Percentiles rank a stretch among this genome's conserved stretches.
Evolutionary conservation across 2,113 vertebrate species (phyloP).

Genomic region (Sebastes fasciatus): DNA sequence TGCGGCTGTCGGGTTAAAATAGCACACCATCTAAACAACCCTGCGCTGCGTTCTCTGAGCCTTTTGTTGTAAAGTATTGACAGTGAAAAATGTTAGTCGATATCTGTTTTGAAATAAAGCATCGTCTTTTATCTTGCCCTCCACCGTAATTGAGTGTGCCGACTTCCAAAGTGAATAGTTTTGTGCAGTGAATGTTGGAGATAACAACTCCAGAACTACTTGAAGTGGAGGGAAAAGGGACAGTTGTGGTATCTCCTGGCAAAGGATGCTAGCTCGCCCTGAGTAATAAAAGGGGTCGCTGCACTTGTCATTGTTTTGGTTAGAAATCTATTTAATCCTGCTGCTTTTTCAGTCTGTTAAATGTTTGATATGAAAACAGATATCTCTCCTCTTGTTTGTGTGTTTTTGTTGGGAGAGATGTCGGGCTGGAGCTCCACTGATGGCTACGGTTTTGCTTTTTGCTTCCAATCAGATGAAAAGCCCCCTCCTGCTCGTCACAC

Average conservation of each 20-base stretch:
- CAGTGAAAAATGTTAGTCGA: background rate
- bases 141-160: slow-evolving; percentile 2
- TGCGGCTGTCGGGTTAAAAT: slow-evolving; percentile 25
- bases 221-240: background rate
- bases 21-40: background rate
- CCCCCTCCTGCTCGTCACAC: slow-evolving; percentile 63
- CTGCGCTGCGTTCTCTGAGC: background rate
- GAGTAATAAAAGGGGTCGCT: slow-evolving; percentile 3
- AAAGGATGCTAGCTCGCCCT: slow-evolving; percentile 12
- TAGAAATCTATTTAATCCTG: slow-evolving; percentile 47
- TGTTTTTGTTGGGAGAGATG: slow-evolving; percentile 15
- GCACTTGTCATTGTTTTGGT: slow-evolving; percentile 43
- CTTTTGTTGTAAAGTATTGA: slow-evolving; percentile 12
- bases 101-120: slow-evolving; percentile 23
- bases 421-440: slow-evolving; percentile 20
- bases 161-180: slow-evolving; percentile 36
- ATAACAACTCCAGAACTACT: slow-evolving; percentile 19
- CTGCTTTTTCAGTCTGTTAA: slow-evolving; percentile 43
- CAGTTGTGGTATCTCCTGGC: slow-evolving; percentile 30
- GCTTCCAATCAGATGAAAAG: slow-evolving; percentile 55
- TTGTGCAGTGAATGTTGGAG: slow-evolving; percentile 1
- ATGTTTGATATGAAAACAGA: slow-evolving; percentile 59
- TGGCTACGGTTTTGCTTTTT: slow-evolving; percentile 24
- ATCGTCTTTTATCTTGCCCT: slow-evolving; percentile 23
- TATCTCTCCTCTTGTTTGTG: slow-evolving; percentile 36